Base-by-base conservation (phyloP, 2,797 vertebrate species). In the Pantherophis vulpinus region DNA sequence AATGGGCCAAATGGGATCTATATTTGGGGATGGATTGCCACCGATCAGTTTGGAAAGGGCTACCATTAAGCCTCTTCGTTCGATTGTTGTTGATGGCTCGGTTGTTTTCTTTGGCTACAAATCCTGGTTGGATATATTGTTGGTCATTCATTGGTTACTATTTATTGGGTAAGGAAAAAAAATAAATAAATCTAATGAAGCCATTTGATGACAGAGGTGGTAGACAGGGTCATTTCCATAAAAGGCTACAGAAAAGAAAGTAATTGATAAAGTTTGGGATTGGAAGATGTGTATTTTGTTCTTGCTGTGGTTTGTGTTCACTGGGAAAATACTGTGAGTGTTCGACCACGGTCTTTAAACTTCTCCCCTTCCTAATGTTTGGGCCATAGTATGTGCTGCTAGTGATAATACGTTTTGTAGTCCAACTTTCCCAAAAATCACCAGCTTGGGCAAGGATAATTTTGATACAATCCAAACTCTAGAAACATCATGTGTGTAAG, bases 221-320 rank as follows among this genome's bases (percentile, higher is more conserved):
- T 5, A 32, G 92, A 18, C 83, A 18, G 60, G 86, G 51, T 58
- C 87, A 4, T 60, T 94, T 93, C 93, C 74, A 13, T 93, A 61
- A 86, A 54, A 0, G 90, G 61, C 9, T 25, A 27, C n/a, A 42
- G 11, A 90, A 37, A 89, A 8, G 42, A 89, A 94, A 58, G 5
- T 56, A 6, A 42, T 1, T 32, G 27, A 27, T 51, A 42, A 90
- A 91, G 32, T 12, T 14, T 61, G 8, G 3, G 66, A 2, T 16
- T 92, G 32, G 18, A 16, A 42, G 14, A 66, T 51, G 79, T 23
- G 3, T 0, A 0, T 83, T 47, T 47, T 0, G 79, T 32, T 13
- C 86, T 27, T 37, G 1, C 0, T 89, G 58, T 87, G 2, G 86
- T 1, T 47, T 86, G 4, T 1, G 23, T 9, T 92, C 5, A 8